Evolutionary conservation across 2,888 invertebrate genomes (phyloP), one percentile per base, ranked within the genome.

Genomic region (Notodonta ziczac): DNA sequence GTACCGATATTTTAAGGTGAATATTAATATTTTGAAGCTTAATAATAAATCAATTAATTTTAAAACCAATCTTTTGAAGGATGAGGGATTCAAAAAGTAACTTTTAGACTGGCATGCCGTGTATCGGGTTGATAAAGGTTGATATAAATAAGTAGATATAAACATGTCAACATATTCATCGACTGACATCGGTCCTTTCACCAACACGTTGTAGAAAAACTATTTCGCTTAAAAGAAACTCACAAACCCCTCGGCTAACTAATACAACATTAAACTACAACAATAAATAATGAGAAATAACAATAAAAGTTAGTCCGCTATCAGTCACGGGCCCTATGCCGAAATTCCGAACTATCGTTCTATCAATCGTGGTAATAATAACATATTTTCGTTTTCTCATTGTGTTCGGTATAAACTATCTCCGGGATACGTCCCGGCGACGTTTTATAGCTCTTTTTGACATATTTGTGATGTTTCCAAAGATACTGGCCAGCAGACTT

Each of bases 391-490:
- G 69, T 72, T 72, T 74, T 74, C 80, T 85, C 86, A 88, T 89
- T 88, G 89, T 89, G 81, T 82, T 82, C 78, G 79, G 73, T 89
- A 91, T 91, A 90, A 90, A 91, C 86, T 86, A 90, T 89, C 87
- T 84, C 78, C 74, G 70, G 81, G 83, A 80, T 83, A 87, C 85
- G 83, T 80, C 83, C 82, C 72, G 75, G 60, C 76, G 87, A 87
- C 87, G 80, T 85, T 89, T 86, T 90, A 90, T 89, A 81, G 86
- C 84, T 84, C 69, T 82, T 86, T 88, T 80, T 91, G 93, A 93
- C 93, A 92, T 91, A 91, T 92, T 92, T 92, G 92, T 93, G 93
- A 93, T 86, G 90, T 84, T 85, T 84, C 82, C 81, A 69, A 80
- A 87, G 87, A 85, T 81, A 5, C 50, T 84, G 83, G 72, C 58